Conservation (phyloP, 2,888 invertebrate species). For the Orthosia gracilis region DNA sequence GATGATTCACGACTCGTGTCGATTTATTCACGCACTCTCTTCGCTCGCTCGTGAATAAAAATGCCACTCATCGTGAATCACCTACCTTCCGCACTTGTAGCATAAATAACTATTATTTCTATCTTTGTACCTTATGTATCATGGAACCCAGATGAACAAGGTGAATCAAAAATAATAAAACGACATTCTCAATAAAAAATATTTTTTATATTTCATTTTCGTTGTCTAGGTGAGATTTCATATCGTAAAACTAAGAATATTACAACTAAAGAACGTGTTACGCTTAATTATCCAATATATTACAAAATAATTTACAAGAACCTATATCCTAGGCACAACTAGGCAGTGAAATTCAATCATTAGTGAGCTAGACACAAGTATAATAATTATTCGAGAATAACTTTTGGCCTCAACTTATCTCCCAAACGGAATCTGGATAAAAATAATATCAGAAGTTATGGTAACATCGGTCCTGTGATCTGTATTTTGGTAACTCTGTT, state of each 20-base stretch:
- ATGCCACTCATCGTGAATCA: too few relatives aligned
- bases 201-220: conserved; percentile 77
- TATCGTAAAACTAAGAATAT: conserved; percentile 74
- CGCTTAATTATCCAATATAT: conserved; percentile 77
- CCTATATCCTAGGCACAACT: conserved; percentile 71
- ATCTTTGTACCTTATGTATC: too few relatives aligned
- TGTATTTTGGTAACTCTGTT: conserved; percentile 55
- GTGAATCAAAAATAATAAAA: conserved; percentile 65
- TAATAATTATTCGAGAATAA: conserved; percentile 50
- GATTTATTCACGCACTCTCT: too few relatives aligned
- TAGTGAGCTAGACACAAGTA: conserved; percentile 62
- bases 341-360: conserved; percentile 81
- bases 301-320: conserved; percentile 86
- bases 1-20: too few relatives aligned
- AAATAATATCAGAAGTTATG: conserved; percentile 38
- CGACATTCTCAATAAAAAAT: conserved; percentile 72
- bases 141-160: not conserved
- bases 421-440: conserved; percentile 28
- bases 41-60: too few relatives aligned
- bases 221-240: conserved; percentile 81
- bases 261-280: conserved; percentile 68
- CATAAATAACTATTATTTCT: too few relatives aligned
- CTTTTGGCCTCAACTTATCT: conserved; percentile 47
- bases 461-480: conserved; percentile 57
- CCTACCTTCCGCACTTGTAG: too few relatives aligned